These are phyloP conservation scores for Argyra leucocephala DNA, from an alignment of 2,888 invertebrate species.

Conservation along the genomic window DNA sequence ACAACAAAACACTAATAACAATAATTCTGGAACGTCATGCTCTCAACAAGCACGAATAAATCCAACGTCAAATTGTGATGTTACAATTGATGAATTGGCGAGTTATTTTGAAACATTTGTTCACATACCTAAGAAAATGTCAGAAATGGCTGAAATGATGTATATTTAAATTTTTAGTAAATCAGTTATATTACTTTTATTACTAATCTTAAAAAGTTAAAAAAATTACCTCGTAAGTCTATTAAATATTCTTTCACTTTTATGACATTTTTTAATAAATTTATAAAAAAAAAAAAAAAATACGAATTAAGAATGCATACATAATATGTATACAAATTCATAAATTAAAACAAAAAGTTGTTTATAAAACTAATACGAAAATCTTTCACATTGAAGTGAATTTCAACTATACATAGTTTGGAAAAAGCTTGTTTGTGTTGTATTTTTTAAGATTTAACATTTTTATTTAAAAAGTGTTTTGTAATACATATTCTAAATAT, in stretches of 20 bases:
- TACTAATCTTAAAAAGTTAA: neutral
- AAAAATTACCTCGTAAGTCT: neutral
- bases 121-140: slow-evolving; percentile 96
- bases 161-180: slow-evolving; percentile 59
- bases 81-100: slow-evolving; percentile 88
- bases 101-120: slow-evolving; percentile 92
- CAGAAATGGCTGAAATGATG: slow-evolving; percentile 97
- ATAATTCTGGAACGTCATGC: slow-evolving; percentile 46
- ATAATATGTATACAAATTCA: too few relatives aligned
- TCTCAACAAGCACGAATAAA: slow-evolving; percentile 68
- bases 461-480: too few relatives aligned
- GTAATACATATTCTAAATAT: too few relatives aligned
- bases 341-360: too few relatives aligned
- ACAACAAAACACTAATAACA: neutral
- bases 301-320: too few relatives aligned
- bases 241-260: neutral
- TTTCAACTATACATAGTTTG: too few relatives aligned
- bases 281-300: too few relatives aligned
- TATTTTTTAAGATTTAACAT: too few relatives aligned
- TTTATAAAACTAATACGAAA: too few relatives aligned
- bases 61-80: slow-evolving; percentile 52
- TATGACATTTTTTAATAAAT: too few relatives aligned
- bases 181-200: neutral
- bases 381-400: too few relatives aligned
- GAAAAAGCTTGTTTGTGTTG: too few relatives aligned